Evolutionary conservation across 1,140 invertebrate species (phyloP), one percentile per base, ranked within the genome.

Genomic region (Drosophila ambigua): DNA sequence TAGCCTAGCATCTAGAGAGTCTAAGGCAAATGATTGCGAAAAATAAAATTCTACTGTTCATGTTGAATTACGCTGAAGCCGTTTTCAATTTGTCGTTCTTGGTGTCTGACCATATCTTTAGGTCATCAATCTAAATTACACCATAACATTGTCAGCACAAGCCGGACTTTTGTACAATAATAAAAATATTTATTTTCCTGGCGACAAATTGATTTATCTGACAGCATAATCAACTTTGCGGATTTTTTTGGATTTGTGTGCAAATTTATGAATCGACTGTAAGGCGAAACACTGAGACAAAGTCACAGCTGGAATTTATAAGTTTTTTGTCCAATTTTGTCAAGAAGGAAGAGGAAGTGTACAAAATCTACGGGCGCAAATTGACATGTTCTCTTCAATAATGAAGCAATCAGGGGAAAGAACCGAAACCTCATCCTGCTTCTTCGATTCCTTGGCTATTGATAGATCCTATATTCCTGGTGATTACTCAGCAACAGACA

Each of bases 171-270:
- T 65, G 50, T 57, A 57, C 20, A 60, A 67, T 71, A 83, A 75
- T 75, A 78, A 67, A 82, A 76, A 87, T 87, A 82, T 82, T 85
- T 78, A 72, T 59, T 67, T 87, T 77, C 55, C 43, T 45, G 75
- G 64, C 52, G 82, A 87, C 83, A 87, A 87, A 87, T 87, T 88
- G 79, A 83, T 87, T 83, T 88, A 88, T 83, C 69, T 61, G 55
- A 54, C 55, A 55, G 66, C 53, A 65, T 69, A 69, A 69, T 69
- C 66, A 69, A 68, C 66, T 68, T 35, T 24, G 43, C 31, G 68
- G 73, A 60, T 78, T 78, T 74, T 81, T 71, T 85, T 80, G 64
- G 68, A 85, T 80, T 57, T 74, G 52, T 55, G 72, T 41, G 64
- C 43, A 52, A 61, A 31, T 31, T 57, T 76, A 68, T 81, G 74